Evolutionary conservation across 2,888 invertebrate species (phyloP).

Genomic region (Lissocephala sabroskyi): DNA sequence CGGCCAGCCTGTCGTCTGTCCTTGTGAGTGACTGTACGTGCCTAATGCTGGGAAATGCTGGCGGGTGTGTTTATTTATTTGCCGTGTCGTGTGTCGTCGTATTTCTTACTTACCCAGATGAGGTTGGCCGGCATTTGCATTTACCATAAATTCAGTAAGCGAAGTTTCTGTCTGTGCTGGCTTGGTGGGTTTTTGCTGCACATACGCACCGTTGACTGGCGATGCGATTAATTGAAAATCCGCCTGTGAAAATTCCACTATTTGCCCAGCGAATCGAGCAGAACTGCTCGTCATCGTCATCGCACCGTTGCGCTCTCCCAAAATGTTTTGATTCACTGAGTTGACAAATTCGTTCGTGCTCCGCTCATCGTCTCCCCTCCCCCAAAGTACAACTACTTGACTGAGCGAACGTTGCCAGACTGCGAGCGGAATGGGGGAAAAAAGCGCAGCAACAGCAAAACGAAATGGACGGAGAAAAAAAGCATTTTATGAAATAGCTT

Average conservation of each 20-base stretch:
- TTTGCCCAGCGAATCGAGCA: slow-evolving; percentile 51
- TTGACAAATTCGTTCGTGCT: slow-evolving; percentile 44
- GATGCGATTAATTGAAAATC: slow-evolving; percentile 45
- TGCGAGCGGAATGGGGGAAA: too few species aligned
- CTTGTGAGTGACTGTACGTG: too few species aligned
- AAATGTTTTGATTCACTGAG: slow-evolving; percentile 51
- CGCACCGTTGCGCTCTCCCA: slow-evolving; percentile 41
- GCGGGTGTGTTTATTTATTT: neutral
- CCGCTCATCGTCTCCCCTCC: neutral
- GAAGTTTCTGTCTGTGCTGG: too few species aligned
- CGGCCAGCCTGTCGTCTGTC: too few species aligned
- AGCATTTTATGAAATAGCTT: slow-evolving; percentile 29
- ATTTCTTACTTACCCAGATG: neutral
- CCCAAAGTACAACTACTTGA: slow-evolving; percentile 21
- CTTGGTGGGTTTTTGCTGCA: too few species aligned
- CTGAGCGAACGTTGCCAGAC: too few species aligned
- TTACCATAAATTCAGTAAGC: neutral
- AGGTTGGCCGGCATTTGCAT: neutral
- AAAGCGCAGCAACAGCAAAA: slow-evolving; percentile 36
- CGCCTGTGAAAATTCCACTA: slow-evolving; percentile 43
- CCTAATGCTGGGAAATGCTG: slow-evolving; percentile 48
- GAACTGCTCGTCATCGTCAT: slow-evolving; percentile 25
- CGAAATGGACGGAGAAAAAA: slow-evolving; percentile 22
- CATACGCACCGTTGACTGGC: slow-evolving; percentile 40
- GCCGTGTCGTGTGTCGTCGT: neutral